Evolutionary conservation across 1,140 invertebrate genomes (phyloP).

Genomic region (Ips typographus): DNA sequence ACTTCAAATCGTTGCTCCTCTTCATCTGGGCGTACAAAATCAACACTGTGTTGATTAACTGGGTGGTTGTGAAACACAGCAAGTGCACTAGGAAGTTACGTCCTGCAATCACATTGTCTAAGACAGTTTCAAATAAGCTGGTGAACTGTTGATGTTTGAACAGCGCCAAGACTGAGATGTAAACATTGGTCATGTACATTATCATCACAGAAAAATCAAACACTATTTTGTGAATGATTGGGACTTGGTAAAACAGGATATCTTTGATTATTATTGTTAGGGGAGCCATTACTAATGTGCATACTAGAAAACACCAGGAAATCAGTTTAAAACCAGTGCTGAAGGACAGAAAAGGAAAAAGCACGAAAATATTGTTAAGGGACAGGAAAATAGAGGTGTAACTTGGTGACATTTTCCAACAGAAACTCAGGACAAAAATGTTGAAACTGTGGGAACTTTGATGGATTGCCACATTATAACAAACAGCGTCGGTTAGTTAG

Average conservation of each 20-base stretch:
- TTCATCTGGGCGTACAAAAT: constrained; percentile 8
- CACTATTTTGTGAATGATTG: constrained; percentile 1
- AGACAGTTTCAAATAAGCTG: not conserved
- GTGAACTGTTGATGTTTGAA: not conserved
- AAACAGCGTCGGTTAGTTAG: too few relatives aligned
- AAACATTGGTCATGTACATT: constrained; percentile 13
- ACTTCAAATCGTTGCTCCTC: not conserved
- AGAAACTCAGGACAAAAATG: too few relatives aligned
- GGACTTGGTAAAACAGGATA: not conserved
- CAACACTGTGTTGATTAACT: not conserved
- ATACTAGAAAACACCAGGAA: not conserved
- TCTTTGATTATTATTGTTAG: constrained; percentile 13
- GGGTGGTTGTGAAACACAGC: not conserved
- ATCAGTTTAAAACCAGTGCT: not conserved
- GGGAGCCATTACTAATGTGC: constrained; percentile 10
- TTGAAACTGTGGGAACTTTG: too few relatives aligned
- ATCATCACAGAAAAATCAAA: constrained; percentile 12
- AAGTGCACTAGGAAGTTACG: constrained; percentile 2
- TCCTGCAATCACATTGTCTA: not conserved
- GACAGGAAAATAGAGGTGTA: too few relatives aligned
- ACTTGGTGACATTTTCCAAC: too few relatives aligned
- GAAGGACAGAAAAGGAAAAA: constrained; percentile 7
- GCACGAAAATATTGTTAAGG: not conserved
- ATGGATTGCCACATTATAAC: too few relatives aligned
- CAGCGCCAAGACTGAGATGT: constrained; percentile 7